Evolutionary conservation across 2,888 invertebrate genomes (phyloP).

Genomic region (Oscheius myriophilus): DNA sequence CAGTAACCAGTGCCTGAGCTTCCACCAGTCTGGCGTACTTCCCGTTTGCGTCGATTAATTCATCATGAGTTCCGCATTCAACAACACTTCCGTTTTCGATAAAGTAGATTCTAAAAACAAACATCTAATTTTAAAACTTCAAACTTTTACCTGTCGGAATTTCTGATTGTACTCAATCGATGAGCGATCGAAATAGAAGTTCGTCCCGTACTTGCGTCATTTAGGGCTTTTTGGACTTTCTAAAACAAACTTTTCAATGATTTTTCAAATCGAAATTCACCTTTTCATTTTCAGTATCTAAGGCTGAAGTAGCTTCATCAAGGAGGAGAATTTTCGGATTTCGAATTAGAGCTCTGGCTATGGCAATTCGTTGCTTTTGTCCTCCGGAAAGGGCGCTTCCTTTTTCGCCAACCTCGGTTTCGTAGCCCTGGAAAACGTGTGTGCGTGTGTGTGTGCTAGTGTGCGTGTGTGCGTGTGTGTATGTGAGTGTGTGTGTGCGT

Average conservation of each 20-base stretch:
- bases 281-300: constrained; percentile 50
- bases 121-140: background rate
- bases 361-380: constrained; percentile 53
- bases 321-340: constrained; percentile 49
- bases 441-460: too few species aligned
- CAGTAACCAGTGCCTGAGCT: constrained; percentile 31
- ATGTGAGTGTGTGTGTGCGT: too few species aligned
- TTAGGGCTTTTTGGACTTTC: constrained; percentile 46
- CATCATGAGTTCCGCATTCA: constrained; percentile 53
- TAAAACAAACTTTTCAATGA: too few species aligned
- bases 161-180: constrained; percentile 31
- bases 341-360: constrained; percentile 49
- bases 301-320: constrained; percentile 54
- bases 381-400: constrained; percentile 49
- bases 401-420: constrained; percentile 39
- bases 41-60: constrained; percentile 49
- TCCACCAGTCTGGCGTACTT: constrained; percentile 48
- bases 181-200: constrained; percentile 53
- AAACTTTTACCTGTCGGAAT: constrained; percentile 16
- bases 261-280: constrained; percentile 6
- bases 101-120: constrained; percentile 43
- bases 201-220: constrained; percentile 41
- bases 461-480: too few species aligned
- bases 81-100: constrained; percentile 46
- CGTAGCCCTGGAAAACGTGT: constrained; percentile 32